Base-by-base conservation (phyloP, 2,113 vertebrate genomes). In the Sula dactylatra region DNA sequence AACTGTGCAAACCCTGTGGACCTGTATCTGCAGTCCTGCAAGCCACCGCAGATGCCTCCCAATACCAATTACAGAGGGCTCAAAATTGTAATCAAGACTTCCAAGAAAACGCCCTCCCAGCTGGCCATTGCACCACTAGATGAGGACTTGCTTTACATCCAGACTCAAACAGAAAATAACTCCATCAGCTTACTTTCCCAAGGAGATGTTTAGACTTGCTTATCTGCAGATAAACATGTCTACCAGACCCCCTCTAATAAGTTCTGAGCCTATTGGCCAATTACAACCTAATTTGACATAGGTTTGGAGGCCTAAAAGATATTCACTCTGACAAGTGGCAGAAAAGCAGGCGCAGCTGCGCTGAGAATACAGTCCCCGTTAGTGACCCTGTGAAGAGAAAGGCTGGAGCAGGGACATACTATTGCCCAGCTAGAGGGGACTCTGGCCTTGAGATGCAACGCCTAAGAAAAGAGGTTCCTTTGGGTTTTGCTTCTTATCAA, bases 141-240 rank as follows among this genome's bases (percentile, higher is more conserved):
- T 0, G 7, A 74, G 38, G 44, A 45, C 67, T 82, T 55, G 55
- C 52, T 94, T 27, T 52, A 58, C 52, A 38, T 72, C 38, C 52
- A 6, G 3, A 9, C 42, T 92, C 69, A 45, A 78, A 50, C 15
- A 81, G 78, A 91, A 93, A 79, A 65, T 2, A 69, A 42, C 29
- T 86, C 69, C 17, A 6, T 54, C 52, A 26, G 87, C 70, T 90
- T 80, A 0, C 36, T 90, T 96, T 96, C 93, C 84, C 90, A 96
- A 93, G 90, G 82, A 93, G 93, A 80, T 80, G 71, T 93, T 97
- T 94, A 94, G 70, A 90, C 66, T 65, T 65, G 9, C 93, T 96
- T 96, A 94, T 95, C 91, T 94, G 66, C 1, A 4, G 81, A 89
- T 96, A 96, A 96, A 90, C 81, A 90, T 0, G 1, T 54, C 87